These are phyloP conservation scores for zebrafish (Danio rerio) DNA, from an alignment of 2,113 vertebrate species.

Conservation along the genomic window GRCz12tu NC_133193.1:39630001-39630500, in stretches of 20 bases:
- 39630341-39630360: too few species aligned
- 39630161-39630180: constrained; percentile 25
- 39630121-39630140: not conserved
- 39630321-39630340: too few species aligned
- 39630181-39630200: constrained; percentile 74
- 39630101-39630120: not conserved
- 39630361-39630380: too few species aligned
- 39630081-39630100: not conserved
- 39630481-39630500: too few species aligned
- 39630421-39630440: too few species aligned
- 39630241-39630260: constrained; percentile 76
- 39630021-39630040: constrained; percentile 40
- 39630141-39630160: not conserved
- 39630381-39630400: too few species aligned
- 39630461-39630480: too few species aligned
- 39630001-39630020: not conserved
- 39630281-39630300: not conserved
- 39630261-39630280: not conserved
- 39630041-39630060: not conserved
- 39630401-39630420: too few species aligned
- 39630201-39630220: constrained; percentile 78
- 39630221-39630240: constrained; percentile 77
- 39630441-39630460: too few species aligned
- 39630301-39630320: not conserved
- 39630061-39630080: not conserved